Conservation (phyloP, 1,140 invertebrate genomes). For the Melipona quadrifasciata region DNA sequence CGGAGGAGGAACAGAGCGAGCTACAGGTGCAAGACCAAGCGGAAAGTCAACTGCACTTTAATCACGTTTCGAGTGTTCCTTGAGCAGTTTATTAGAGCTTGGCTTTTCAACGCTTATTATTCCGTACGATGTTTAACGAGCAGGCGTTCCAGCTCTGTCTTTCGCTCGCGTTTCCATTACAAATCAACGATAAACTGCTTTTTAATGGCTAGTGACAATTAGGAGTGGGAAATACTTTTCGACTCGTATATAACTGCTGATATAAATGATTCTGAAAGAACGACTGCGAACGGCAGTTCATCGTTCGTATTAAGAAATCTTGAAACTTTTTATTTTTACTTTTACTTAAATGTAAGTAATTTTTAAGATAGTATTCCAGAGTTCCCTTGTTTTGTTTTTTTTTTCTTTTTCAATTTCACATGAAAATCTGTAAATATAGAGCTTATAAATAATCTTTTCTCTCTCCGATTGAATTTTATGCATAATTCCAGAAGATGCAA, state of each 20-base stretch:
- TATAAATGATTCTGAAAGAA: not conserved
- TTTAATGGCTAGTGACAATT: not conserved
- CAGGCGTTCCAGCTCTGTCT: not conserved
- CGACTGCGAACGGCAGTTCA: no score
- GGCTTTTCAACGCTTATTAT: constrained; percentile 31
- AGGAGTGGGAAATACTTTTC: not conserved
- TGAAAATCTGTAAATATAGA: no score
- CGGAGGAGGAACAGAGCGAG: not conserved
- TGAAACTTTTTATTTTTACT: no score
- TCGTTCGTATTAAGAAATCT: no score
- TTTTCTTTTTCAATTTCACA: no score
- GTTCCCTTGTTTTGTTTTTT: no score
- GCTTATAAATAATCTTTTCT: no score
- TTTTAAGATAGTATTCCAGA: no score
- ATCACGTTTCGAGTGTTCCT: constrained; percentile 42
- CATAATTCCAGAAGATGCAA: no score
- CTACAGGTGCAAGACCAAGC: constrained; percentile 39
- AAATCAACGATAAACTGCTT: no score
- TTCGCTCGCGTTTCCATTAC: not conserved
- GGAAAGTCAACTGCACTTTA: constrained; percentile 46
- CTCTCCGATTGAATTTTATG: no score
- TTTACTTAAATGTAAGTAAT: no score
- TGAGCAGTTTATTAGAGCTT: constrained; percentile 31
- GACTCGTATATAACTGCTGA: not conserved
- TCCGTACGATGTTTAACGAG: constrained; percentile 19